These are phyloP conservation scores for Falcaria lacertinaria DNA, from an alignment of 2,888 invertebrate species.

Conservation along the genomic window DNA sequence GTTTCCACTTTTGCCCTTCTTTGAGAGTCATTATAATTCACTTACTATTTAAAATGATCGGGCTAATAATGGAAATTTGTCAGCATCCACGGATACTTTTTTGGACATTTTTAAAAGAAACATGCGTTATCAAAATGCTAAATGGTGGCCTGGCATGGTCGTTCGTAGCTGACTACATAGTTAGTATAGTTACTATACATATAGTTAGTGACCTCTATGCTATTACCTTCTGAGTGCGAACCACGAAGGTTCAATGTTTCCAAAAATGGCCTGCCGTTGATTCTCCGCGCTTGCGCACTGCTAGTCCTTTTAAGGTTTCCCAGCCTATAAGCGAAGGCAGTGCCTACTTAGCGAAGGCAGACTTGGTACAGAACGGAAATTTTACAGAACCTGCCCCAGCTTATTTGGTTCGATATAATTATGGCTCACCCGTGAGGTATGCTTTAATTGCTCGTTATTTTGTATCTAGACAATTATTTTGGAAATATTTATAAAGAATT, in stretches of 20 bases:
- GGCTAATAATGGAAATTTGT: too few relatives aligned
- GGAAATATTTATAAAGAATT: too few relatives aligned
- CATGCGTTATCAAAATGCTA: too few relatives aligned
- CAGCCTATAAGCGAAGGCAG: constrained; percentile 40
- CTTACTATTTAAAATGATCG: too few relatives aligned
- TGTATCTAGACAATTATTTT: too few relatives aligned
- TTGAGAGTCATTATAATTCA: too few relatives aligned
- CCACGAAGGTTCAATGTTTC: constrained; percentile 48
- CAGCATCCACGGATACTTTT: too few relatives aligned
- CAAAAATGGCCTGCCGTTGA: constrained; percentile 60
- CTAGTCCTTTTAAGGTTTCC: constrained; percentile 67
- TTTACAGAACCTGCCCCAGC: neutral
- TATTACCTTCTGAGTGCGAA: constrained; percentile 32
- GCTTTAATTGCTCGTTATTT: too few relatives aligned
- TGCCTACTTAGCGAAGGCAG: constrained; percentile 33
- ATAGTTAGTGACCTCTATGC: constrained; percentile 18
- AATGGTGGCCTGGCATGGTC: too few relatives aligned
- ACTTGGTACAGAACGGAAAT: constrained; percentile 39
- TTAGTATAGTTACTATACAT: too few relatives aligned
- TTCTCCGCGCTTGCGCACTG: constrained; percentile 41
- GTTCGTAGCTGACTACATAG: constrained; percentile 5
- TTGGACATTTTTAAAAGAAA: too few relatives aligned
- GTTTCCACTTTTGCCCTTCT: constrained; percentile 7
- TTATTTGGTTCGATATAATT: neutral
- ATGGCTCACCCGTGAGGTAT: neutral